These are phyloP conservation scores for Thalpophila matura DNA, from an alignment of 2,888 invertebrate genomes.

Conservation along the genomic window DNA sequence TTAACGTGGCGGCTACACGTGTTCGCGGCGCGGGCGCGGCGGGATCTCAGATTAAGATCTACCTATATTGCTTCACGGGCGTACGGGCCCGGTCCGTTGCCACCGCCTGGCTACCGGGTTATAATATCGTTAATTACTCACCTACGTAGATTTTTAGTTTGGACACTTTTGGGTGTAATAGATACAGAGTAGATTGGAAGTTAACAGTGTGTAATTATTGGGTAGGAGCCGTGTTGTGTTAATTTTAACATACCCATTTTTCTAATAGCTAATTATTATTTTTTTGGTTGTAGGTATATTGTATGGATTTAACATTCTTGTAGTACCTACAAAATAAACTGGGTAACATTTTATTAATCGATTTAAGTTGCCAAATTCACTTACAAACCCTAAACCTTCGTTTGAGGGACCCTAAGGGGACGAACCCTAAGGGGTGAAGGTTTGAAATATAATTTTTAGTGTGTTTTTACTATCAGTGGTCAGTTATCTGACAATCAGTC, in stretches of 20 bases:
- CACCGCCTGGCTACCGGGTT: slow-evolving; percentile 45
- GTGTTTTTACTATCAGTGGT: too few species aligned
- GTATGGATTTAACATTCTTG: too few species aligned
- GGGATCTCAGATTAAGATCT: slow-evolving; percentile 61
- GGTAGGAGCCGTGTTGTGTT: slow-evolving; percentile 27
- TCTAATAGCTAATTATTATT: slow-evolving; percentile 12
- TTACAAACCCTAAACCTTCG: too few species aligned
- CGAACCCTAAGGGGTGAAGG: too few species aligned
- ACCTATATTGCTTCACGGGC: slow-evolving; percentile 51
- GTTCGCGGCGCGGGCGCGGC: slow-evolving; percentile 50
- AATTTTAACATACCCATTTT: slow-evolving; percentile 27
- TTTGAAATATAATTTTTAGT: too few species aligned
- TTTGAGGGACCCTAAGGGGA: too few species aligned
- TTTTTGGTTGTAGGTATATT: background rate
- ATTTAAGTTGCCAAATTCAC: too few species aligned
- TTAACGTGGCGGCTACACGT: slow-evolving; percentile 48
- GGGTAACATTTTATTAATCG: too few species aligned
- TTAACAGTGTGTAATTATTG: slow-evolving; percentile 44
- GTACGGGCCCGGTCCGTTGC: slow-evolving; percentile 17
- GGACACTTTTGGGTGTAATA: slow-evolving; percentile 50
- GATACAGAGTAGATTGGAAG: slow-evolving; percentile 38
- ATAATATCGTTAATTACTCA: slow-evolving; percentile 56
- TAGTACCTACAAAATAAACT: too few species aligned
- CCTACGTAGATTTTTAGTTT: slow-evolving; percentile 37
- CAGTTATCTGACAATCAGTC: too few species aligned